These are phyloP conservation scores for Balanococcus diminutus DNA, from an alignment of 2,888 invertebrate species.

Conservation along the genomic window DNA sequence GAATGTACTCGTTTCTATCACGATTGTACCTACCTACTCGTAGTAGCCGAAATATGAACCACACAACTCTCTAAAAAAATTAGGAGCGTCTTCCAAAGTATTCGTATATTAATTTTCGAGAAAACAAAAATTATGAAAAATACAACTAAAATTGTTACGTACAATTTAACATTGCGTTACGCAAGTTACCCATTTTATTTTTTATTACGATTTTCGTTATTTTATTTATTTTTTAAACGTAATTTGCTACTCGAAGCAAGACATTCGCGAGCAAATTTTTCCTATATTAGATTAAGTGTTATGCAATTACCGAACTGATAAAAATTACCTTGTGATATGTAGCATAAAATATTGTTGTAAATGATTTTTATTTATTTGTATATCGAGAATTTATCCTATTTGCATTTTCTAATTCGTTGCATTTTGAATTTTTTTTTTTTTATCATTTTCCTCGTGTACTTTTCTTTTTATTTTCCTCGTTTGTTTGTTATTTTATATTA, in stretches of 20 bases:
- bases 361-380: slow-evolving; percentile 46
- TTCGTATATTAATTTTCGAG: slow-evolving; percentile 28
- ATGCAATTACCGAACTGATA: slow-evolving; percentile 52
- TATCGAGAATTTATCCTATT: slow-evolving; percentile 36
- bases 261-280: slow-evolving; percentile 47
- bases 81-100: slow-evolving; percentile 45
- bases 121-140: neutral
- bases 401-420: slow-evolving; percentile 45
- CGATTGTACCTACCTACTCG: neutral
- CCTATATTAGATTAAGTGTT: slow-evolving; percentile 45
- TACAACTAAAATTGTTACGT: slow-evolving; percentile 12
- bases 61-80: neutral
- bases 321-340: slow-evolving; percentile 52
- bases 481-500: slow-evolving; percentile 18
- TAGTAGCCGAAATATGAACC: neutral
- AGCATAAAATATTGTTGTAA: slow-evolving; percentile 50
- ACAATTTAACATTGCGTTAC: slow-evolving; percentile 31
- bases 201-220: slow-evolving; percentile 45
- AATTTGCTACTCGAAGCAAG: slow-evolving; percentile 1
- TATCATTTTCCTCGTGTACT: neutral
- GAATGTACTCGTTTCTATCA: neutral
- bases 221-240: slow-evolving; percentile 38
- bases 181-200: slow-evolving; percentile 48
- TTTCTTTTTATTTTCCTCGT: neutral
- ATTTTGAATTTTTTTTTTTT: slow-evolving; percentile 37